Percentiles rank a stretch among this genome's conserved stretches.
Evolutionary conservation across 2,797 vertebrate species (phyloP).

Genomic region (Spinus olivaceus): DNA sequence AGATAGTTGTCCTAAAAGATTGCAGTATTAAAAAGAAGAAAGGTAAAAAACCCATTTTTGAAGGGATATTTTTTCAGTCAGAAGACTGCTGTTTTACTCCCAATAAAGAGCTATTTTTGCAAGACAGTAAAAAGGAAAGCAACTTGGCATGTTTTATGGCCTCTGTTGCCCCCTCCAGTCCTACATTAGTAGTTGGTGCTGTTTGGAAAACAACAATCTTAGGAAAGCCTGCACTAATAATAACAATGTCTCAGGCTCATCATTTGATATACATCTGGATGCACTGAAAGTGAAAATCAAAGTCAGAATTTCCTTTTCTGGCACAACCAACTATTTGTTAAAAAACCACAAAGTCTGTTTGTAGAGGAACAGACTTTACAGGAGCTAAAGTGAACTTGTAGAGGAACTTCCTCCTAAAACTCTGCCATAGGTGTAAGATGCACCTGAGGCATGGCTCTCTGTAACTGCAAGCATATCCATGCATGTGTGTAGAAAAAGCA

Average conservation of each 20-base stretch:
- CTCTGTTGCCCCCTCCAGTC: slow-evolving; percentile 67
- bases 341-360: background rate
- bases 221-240: background rate
- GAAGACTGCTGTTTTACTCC: background rate
- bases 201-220: slow-evolving; percentile 8
- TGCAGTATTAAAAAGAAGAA: background rate
- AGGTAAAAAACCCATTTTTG: background rate
- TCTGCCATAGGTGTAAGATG: background rate
- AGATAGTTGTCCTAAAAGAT: background rate
- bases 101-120: background rate
- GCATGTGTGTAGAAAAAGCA: background rate
- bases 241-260: background rate
- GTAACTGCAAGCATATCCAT: background rate
- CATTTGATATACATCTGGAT: background rate
- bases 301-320: slow-evolving; percentile 14
- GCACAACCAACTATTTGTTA: background rate
- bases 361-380: background rate
- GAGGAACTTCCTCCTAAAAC: background rate
- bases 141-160: slow-evolving; percentile 41
- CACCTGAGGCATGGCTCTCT: background rate
- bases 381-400: background rate
- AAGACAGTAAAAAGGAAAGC: background rate
- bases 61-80: background rate
- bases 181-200: slow-evolving; percentile 10
- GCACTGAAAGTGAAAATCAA: background rate